Evolutionary conservation across 2,888 invertebrate species (phyloP).

Genomic region (Diarsia brunnea): DNA sequence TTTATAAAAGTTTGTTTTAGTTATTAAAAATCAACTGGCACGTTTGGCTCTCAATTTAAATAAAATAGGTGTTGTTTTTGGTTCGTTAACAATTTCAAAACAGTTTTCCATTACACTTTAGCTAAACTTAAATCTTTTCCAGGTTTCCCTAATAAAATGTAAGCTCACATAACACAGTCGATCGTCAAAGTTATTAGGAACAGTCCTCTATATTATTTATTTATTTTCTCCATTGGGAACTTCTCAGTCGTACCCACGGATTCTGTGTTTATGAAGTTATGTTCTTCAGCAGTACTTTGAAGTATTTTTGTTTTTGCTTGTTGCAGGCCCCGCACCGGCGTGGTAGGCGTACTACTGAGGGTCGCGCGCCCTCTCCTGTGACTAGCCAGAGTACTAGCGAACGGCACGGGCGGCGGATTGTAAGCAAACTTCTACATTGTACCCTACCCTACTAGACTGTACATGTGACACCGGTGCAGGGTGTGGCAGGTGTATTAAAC

Average conservation of each 20-base stretch:
- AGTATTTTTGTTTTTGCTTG: slow-evolving; percentile 59
- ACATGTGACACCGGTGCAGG: background rate
- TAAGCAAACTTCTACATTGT: slow-evolving; percentile 72
- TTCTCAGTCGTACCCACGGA: background rate
- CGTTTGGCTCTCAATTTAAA: too few relatives aligned
- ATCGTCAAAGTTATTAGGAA: background rate
- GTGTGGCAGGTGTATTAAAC: background rate
- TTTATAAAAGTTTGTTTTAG: too few relatives aligned
- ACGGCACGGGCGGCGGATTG: slow-evolving; percentile 90
- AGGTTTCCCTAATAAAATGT: background rate
- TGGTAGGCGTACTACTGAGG: slow-evolving; percentile 86
- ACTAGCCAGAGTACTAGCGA: slow-evolving; percentile 86
- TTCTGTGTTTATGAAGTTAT: background rate
- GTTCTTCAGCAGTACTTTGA: background rate
- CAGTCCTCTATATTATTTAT: background rate
- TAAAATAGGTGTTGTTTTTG: too few relatives aligned
- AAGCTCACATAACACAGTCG: background rate
- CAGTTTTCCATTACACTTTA: too few relatives aligned
- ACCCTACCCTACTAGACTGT: background rate
- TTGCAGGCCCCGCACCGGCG: slow-evolving; percentile 86
- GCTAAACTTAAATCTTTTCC: background rate
- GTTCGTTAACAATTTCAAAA: too few relatives aligned
- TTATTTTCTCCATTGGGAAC: background rate
- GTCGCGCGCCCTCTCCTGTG: slow-evolving; percentile 87
- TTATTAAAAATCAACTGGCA: too few relatives aligned